These are phyloP conservation scores for Oceanodroma leucorhoa DNA, from an alignment of 2,797 vertebrate genomes.

Conservation along the genomic window DNA sequence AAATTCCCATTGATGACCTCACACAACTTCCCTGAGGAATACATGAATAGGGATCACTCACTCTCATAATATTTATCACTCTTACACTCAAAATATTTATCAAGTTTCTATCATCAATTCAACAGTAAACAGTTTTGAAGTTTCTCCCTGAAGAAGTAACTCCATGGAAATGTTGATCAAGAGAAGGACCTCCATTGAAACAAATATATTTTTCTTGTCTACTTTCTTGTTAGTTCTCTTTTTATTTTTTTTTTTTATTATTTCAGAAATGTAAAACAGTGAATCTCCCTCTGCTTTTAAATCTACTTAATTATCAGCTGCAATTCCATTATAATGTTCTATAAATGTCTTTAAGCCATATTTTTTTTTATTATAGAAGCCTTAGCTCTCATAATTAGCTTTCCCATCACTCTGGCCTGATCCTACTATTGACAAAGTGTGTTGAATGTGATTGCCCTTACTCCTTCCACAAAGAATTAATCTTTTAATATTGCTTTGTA, in stretches of 20 bases:
- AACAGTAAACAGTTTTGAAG: background rate
- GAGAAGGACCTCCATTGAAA: background rate
- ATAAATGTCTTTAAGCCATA: background rate
- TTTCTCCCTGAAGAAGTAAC: background rate
- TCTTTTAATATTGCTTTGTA: background rate
- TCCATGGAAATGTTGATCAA: background rate
- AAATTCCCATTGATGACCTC: background rate
- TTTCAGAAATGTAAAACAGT: background rate
- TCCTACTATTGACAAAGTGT: background rate
- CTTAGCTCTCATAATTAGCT: background rate
- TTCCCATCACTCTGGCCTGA: background rate
- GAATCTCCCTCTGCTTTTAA: background rate
- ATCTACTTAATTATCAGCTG: background rate
- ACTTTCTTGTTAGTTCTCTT: background rate
- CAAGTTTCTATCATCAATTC: background rate
- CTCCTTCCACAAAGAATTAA: background rate
- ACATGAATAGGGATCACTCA: background rate
- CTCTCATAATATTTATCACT: background rate
- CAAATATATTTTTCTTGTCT: background rate
- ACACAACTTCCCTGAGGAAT: background rate
- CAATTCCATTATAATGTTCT: background rate
- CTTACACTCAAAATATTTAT: background rate
- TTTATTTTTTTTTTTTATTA: accelerated
- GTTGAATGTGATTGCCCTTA: background rate
- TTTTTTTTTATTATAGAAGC: background rate